Evolutionary conservation across 1,140 invertebrate species (phyloP).

Genomic region (Aethina tumida): DNA sequence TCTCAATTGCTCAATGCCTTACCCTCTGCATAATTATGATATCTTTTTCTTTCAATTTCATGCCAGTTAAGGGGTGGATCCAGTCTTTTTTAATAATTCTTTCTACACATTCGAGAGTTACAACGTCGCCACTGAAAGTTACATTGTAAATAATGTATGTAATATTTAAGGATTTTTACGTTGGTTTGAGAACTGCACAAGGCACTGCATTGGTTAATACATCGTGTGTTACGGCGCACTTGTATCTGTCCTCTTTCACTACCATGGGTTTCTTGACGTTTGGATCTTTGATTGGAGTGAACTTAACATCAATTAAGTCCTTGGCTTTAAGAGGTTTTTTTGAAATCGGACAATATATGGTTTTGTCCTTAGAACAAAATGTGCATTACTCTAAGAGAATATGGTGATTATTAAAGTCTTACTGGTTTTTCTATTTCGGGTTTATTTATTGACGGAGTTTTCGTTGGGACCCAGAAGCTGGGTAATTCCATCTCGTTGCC

Average conservation of each 20-base stretch:
- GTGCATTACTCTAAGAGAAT: neutral
- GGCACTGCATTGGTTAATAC: slow-evolving; percentile 89
- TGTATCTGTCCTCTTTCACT: slow-evolving; percentile 81
- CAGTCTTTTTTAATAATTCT: slow-evolving; percentile 96
- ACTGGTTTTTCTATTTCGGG: slow-evolving; percentile 71
- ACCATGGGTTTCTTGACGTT: slow-evolving; percentile 74
- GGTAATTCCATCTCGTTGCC: slow-evolving; percentile 64
- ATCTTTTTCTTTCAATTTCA: slow-evolving; percentile 84
- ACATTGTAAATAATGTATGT: no score
- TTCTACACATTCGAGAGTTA: slow-evolving; percentile 93
- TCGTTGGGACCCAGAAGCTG: slow-evolving; percentile 95
- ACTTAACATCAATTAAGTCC: slow-evolving; percentile 89
- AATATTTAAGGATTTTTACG: slow-evolving; percentile 50
- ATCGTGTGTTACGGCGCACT: slow-evolving; percentile 96
- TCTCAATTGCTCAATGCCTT: slow-evolving; percentile 25
- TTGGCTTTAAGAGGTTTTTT: slow-evolving; percentile 82
- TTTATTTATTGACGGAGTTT: slow-evolving; percentile 77
- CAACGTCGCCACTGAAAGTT: slow-evolving; percentile 79
- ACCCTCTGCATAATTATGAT: slow-evolving; percentile 87
- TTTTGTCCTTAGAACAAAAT: slow-evolving; percentile 53
- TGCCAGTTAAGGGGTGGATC: slow-evolving; percentile 87
- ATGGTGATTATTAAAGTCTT: slow-evolving; percentile 16
- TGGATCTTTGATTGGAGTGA: slow-evolving; percentile 80
- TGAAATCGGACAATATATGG: slow-evolving; percentile 88
- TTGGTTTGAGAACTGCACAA: slow-evolving; percentile 82